Evolutionary conservation across 2,888 invertebrate genomes (phyloP), one percentile per base, ranked within the genome.

Genomic region (Pachycephus smyrnensis): DNA sequence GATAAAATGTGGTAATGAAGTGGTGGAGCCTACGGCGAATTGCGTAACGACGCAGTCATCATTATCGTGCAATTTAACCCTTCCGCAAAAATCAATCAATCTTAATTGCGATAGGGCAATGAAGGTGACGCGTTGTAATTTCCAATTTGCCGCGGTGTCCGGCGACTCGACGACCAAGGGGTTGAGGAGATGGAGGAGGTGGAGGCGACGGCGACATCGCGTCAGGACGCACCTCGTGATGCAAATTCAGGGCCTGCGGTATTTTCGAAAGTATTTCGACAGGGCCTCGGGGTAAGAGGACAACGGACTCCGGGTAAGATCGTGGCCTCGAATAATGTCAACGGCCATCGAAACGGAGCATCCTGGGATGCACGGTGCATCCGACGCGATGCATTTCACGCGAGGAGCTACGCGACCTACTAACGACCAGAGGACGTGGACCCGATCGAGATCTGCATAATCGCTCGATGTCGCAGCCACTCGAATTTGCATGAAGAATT

Each of bases 91-190:
- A 86, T 86, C 86, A 86, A 86, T 86, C 86, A 86, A 86, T 86
- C 86, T 86, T 86, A 86, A 86, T 86, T 84, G 83, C 79, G 80
- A 80, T 75, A 76, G 79, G 81, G 84, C 80, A 76, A 75, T 11
- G 23, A 6, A 11, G 73, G 74, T 84, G 84, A 85, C 33, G 73
- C 75, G 78, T 75, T 76, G 88, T 89, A 90, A 90, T 90, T 90
- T 90, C 84, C 90, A 89, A 90, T 90, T 90, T 88, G 90, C 89
- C 88, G 87, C 88, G 90, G 90, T 86, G 81, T 84, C 86, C 83
- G 83, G 80, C 78, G 68, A 75, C 80, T 73, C 79, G 79, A 84
- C 79, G 74, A 77, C 76, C 68, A 80, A 81, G 81, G 30, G 33
- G n/a, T 11, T 1, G 11, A 23, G 37, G 23, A 30, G 40, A 23